Percentiles rank a stretch among this genome's conserved stretches.
These are phyloP conservation scores for Nesospiza acunhae DNA, from an alignment of 2,113 vertebrate species.

Conservation along the genomic window DNA sequence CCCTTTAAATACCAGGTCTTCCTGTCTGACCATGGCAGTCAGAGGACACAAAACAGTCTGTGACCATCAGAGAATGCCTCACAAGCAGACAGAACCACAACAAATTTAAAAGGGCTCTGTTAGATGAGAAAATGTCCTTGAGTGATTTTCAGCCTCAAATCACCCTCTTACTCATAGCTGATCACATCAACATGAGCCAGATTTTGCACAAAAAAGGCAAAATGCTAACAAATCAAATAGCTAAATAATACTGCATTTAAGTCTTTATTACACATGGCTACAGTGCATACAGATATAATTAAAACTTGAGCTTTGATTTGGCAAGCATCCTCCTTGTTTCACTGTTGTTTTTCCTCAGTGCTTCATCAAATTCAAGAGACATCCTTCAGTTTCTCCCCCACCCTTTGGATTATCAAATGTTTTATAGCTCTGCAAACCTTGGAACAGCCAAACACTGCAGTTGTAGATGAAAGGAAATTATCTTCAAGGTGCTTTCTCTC, in stretches of 20 bases:
- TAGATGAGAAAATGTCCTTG: neutral
- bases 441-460: neutral
- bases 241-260: neutral
- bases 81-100: neutral
- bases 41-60: neutral
- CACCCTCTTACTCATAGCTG: neutral
- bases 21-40: neutral
- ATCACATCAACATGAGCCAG: neutral
- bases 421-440: conserved; percentile 33
- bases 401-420: neutral
- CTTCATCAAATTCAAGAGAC: conserved; percentile 3
- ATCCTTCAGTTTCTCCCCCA: conserved; percentile 18
- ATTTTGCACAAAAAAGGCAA: neutral
- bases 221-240: neutral
- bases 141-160: neutral
- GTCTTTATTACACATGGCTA: neutral
- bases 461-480: neutral
- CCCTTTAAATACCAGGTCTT: neutral
- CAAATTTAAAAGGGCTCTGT: neutral
- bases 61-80: neutral
- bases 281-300: neutral
- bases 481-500: conserved; percentile 14
- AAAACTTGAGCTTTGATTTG: conserved; percentile 9
- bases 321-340: neutral
- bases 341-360: neutral